phyloP scores from a whole-genome alignment of 2,888 invertebrate genomes.

The Cantharis flavilabris region DNA sequence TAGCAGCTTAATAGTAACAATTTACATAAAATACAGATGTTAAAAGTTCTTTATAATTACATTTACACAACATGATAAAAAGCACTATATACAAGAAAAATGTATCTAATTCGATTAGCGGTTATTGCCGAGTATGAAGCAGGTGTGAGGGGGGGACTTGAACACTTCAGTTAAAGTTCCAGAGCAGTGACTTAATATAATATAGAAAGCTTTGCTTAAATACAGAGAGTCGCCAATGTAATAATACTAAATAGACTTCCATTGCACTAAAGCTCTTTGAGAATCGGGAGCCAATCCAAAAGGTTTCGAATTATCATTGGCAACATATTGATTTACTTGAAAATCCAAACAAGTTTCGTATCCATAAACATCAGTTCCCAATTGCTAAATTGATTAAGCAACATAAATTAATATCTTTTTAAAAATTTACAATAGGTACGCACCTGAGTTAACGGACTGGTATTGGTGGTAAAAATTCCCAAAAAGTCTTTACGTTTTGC shows the following conservation, averaged over 20 bases:
- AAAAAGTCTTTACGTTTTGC: slow-evolving; percentile 68
- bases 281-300: slow-evolving; percentile 77
- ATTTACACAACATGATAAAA: neutral
- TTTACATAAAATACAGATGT: neutral
- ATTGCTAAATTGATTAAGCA: slow-evolving; percentile 67
- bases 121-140: neutral
- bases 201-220: neutral
- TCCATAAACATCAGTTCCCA: slow-evolving; percentile 76
- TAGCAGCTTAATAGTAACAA: neutral
- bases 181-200: neutral
- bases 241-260: slow-evolving; percentile 60
- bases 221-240: neutral
- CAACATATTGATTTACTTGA: slow-evolving; percentile 80
- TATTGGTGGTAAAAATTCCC: slow-evolving; percentile 86
- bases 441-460: slow-evolving; percentile 87
- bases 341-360: slow-evolving; percentile 78
- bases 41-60: neutral
- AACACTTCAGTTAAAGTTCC: neutral
- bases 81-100: neutral
- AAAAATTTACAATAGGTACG: slow-evolving; percentile 13
- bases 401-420: neutral
- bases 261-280: slow-evolving; percentile 78
- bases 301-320: slow-evolving; percentile 71
- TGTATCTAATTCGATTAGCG: neutral
- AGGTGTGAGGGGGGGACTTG: neutral